These are phyloP conservation scores for Anisognathus igniventris DNA, from an alignment of 2,797 vertebrate species.

Conservation along the genomic window DNA sequence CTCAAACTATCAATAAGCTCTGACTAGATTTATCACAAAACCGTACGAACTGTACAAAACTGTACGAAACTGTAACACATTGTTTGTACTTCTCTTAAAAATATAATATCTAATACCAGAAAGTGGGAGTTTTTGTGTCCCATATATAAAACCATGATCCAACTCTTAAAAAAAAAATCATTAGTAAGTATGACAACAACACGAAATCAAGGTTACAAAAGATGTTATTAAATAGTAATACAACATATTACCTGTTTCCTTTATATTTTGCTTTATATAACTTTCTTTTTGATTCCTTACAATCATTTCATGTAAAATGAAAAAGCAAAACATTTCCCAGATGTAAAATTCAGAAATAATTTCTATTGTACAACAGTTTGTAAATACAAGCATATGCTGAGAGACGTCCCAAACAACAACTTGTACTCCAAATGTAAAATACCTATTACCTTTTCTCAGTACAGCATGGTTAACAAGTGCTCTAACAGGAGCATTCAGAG, in stretches of 20 bases:
- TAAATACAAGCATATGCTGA: background rate
- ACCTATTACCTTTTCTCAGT: background rate
- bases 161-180: background rate
- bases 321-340: background rate
- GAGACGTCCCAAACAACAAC: background rate
- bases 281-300: background rate
- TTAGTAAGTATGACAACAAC: background rate
- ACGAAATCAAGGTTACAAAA: slow-evolving; percentile 30
- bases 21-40: background rate
- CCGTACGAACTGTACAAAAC: background rate
- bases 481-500: background rate
- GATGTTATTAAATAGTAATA: background rate
- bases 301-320: background rate
- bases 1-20: background rate
- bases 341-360: background rate
- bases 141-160: background rate
- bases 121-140: background rate
- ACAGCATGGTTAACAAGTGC: background rate
- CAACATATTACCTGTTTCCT: background rate
- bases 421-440: background rate
- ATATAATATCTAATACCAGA: background rate
- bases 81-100: background rate
- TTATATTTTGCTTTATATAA: background rate
- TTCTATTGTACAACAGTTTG: background rate
- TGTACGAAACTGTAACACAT: background rate